phyloP scores from a whole-genome alignment of 2,888 invertebrate species.

The Drosophila prostipennis region DNA sequence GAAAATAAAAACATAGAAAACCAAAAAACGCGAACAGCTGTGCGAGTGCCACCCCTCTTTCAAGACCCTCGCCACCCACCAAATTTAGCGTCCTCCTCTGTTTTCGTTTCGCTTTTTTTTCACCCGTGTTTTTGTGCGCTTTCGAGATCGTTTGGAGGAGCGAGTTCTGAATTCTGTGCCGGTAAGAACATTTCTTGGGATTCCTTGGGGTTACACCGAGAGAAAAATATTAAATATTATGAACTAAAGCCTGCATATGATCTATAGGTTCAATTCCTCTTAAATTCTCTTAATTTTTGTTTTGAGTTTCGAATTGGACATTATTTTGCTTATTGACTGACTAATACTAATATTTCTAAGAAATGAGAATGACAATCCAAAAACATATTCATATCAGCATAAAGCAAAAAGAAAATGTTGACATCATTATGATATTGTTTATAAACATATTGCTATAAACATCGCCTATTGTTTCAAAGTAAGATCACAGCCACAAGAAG shows the following conservation, averaged over 20 bases:
- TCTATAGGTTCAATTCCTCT: no score
- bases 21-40: constrained; percentile 35
- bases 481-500: neutral
- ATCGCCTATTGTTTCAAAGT: neutral
- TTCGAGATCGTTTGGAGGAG: constrained; percentile 23
- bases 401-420: no score
- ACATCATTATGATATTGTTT: no score
- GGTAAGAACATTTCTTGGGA: constrained; percentile 34
- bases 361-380: no score
- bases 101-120: constrained; percentile 17
- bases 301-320: no score
- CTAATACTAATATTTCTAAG: no score
- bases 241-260: no score
- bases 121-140: constrained; percentile 1
- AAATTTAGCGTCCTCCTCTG: constrained; percentile 19
- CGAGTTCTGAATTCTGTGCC: constrained; percentile 21
- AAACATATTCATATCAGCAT: no score
- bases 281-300: no score
- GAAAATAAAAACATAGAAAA: neutral
- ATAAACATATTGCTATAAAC: no score
- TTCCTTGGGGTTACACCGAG: constrained; percentile 3
- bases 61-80: neutral
- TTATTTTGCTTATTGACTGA: no score
- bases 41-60: constrained; percentile 29
- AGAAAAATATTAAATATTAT: neutral